phyloP scores from a whole-genome alignment of 2,888 invertebrate genomes.

The Lasioglossum lativentre region DNA sequence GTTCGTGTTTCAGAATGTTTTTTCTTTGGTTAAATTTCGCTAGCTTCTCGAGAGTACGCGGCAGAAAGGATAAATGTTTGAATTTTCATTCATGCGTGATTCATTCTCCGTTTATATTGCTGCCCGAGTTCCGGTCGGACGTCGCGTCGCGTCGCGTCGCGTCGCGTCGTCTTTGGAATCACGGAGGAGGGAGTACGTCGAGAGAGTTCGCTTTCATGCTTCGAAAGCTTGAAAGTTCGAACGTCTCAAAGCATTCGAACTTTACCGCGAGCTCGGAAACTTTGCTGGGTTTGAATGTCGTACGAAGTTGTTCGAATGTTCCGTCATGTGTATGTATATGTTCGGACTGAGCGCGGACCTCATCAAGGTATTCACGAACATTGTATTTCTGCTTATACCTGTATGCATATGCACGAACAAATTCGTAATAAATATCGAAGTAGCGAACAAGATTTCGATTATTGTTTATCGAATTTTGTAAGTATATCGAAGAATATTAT shows the following conservation, averaged over 20 bases:
- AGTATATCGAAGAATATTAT: background rate
- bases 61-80: background rate
- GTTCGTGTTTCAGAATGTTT: background rate
- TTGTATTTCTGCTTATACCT: background rate
- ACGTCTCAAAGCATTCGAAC: constrained; percentile 10
- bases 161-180: background rate
- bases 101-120: constrained; percentile 13
- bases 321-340: background rate
- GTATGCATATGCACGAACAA: background rate
- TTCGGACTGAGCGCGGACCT: background rate
- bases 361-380: constrained; percentile 2
- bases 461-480: background rate
- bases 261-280: background rate
- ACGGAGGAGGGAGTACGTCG: background rate
- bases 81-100: constrained; percentile 9
- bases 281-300: background rate
- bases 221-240: constrained; percentile 7
- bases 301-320: background rate
- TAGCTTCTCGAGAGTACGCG: background rate
- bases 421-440: background rate
- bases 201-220: background rate
- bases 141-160: background rate
- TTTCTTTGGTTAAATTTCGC: background rate
- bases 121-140: background rate
- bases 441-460: background rate